A percentile compares a stretch with the other conserved stretches of the same genome.
phyloP scores from a whole-genome alignment of 2,113 vertebrate genomes.

The Apistogramma diplotaenia region DNA sequence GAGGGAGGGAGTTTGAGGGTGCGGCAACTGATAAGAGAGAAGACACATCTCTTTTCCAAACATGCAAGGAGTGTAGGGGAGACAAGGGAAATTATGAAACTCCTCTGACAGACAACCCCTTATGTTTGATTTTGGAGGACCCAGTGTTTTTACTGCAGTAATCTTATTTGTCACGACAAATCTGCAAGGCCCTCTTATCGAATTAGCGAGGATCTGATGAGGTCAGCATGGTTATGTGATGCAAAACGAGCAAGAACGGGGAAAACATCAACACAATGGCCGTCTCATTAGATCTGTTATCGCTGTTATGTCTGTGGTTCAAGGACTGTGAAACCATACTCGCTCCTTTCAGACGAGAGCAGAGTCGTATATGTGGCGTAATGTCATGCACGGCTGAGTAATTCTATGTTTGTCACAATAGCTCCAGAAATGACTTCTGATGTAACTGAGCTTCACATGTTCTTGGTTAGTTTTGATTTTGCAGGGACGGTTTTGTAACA shows the following conservation, averaged over 20 bases:
- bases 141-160: conserved; percentile 6
- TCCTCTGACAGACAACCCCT: neutral
- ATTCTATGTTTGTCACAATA: neutral
- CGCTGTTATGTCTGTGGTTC: neutral
- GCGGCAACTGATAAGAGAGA: conserved; percentile 70
- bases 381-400: neutral
- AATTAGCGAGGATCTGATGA: conserved; percentile 38
- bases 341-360: neutral
- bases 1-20: conserved; percentile 50
- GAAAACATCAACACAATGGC: conserved; percentile 33
- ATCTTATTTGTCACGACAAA: conserved; percentile 19
- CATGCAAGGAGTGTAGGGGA: conserved; percentile 15
- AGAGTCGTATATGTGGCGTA: neutral
- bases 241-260: conserved; percentile 2
- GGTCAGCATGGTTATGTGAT: conserved; percentile 32
- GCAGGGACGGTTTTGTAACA: neutral
- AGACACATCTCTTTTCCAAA: conserved; percentile 49
- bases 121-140: conserved; percentile 1
- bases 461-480: neutral
- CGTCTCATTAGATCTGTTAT: conserved; percentile 13
- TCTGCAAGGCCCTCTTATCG: conserved; percentile 13
- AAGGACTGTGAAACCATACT: neutral
- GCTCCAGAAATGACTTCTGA: neutral
- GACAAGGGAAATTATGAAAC: conserved; percentile 26
- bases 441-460: neutral